Base-by-base conservation (phyloP, 2,888 invertebrate species). In the Onthophagus sagittarius region DNA sequence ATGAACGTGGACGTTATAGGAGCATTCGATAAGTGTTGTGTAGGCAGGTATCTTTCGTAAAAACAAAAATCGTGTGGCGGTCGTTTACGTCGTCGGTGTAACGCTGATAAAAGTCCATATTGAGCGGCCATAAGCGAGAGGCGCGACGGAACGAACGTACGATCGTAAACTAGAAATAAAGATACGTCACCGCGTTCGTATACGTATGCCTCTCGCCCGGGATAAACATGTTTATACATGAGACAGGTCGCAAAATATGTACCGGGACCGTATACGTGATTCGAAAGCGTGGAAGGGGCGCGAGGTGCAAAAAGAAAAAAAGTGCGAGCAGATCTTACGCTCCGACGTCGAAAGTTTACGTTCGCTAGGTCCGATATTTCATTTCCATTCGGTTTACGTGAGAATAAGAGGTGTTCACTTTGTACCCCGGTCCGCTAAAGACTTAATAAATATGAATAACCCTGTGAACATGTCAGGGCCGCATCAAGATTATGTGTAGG, bases 331-430 rank as follows among this genome's bases (percentile, higher is more conserved):
- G 67, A 67, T 67, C 67, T 67, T 67, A 67, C 67, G 67, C 23
- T 67, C 67, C 67, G 67, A 23, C 67, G 32, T n/a, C 32, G 31
- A 67, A 67, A 67, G n/a, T 67, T 67, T 67, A 67, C 67, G 67
- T 32, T 31, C 67, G n/a, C 23, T n/a, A 23, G 23, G n/a, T 23
- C 32, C 31, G 32, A 67, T 67, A 67, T 67, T 67, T 67, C 67
- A 67, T 67, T 67, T 67, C 67, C 32, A 23, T 67, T 67, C 67
- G 67, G 67, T 67, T 67, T 67, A 67, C 67, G 67, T 67, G 67
- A 67, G 67, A 67, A 67, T 67, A 67, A 67, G 13, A 67, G 67
- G 67, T 67, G 67, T 67, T 67, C 67, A 67, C 67, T 67, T 67
- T 67, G 67, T 67, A 67, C 23, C 67, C 67, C 31, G 23, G 67